Evolutionary conservation across 2,888 invertebrate genomes (phyloP).

Genomic region (Baronia brevicornis): DNA sequence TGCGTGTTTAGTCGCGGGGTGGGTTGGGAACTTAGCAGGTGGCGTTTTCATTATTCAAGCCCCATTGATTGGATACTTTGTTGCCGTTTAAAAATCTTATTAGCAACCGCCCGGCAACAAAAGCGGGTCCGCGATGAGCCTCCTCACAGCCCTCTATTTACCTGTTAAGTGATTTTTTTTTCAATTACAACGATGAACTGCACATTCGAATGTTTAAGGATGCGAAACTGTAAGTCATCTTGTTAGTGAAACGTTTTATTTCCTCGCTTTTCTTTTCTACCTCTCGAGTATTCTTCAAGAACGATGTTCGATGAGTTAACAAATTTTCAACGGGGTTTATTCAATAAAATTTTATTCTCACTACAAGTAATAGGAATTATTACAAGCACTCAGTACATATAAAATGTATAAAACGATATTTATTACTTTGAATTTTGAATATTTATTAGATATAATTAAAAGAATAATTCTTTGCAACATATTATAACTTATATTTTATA

Average conservation of each 20-base stretch:
- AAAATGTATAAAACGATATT: no score
- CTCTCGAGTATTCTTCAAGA: slow-evolving; percentile 47
- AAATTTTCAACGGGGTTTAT: slow-evolving; percentile 18
- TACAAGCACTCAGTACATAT: no score
- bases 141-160: slow-evolving; percentile 52
- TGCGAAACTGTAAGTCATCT: slow-evolving; percentile 67
- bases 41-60: slow-evolving; percentile 74
- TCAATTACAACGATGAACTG: slow-evolving; percentile 69
- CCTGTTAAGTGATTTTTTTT: slow-evolving; percentile 72
- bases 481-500: no score
- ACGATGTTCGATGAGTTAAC: slow-evolving; percentile 34
- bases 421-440: no score
- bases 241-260: slow-evolving; percentile 61
- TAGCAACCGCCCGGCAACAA: slow-evolving; percentile 68
- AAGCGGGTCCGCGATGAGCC: slow-evolving; percentile 44
- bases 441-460: no score
- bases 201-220: slow-evolving; percentile 46
- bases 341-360: no score
- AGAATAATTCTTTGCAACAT: no score
- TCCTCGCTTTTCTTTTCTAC: slow-evolving; percentile 34
- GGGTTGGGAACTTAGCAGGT: slow-evolving; percentile 68
- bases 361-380: no score
- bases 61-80: slow-evolving; percentile 75
- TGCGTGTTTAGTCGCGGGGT: slow-evolving; percentile 64
- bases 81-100: slow-evolving; percentile 75